Base-by-base conservation (phyloP, 2,888 invertebrate genomes). In the Megaustenia siamemsis region DNA sequence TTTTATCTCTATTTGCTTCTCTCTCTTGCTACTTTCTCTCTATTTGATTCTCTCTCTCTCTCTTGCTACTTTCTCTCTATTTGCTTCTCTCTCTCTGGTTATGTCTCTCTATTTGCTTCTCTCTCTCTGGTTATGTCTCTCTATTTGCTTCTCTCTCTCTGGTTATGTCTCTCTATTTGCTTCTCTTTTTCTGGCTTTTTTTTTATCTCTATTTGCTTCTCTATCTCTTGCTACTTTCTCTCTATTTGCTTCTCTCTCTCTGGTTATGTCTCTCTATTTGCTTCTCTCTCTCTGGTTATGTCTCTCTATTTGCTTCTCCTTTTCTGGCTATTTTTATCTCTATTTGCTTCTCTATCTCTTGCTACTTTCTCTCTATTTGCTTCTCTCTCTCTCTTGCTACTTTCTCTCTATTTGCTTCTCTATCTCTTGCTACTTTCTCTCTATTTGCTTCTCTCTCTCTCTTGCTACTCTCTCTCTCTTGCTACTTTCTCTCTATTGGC, bases 141-240 rank as follows among this genome's bases (percentile, higher is more conserved):
- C 45, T 12, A 40, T 68, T 35, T 28, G 21, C 56, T 21, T 56
- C 38, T 76, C 66, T 18, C 45, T 75, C 45, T 76, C 63, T 66
- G 40, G 43, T 75, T 28, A 66, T 45, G 40, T 79, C 49, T 56
- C 24, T 32, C 69, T 66, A 43, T 40, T 40, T 66, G 43, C 35
- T 73, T 45, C 60, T 56, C 79, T 69, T 78, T 68, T 68, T 53
- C 45, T 69, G 56, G 53, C 40, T 71, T 63, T 81, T 75, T 63
- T 28, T 15, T 3, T 32, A 5, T 32, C 15, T 45, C 69, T n/a
- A 12, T 43, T 82, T n/a, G 60, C 73, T 73, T 0, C 60, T 73
- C n/a, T n/a, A n/a, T 43, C n/a, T 43, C 32, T 82, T 66, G 15
- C 53, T 75, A 45, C 82, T 75, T 66, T 63, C 63, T 75, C 43